phyloP scores from a whole-genome alignment of 2,113 vertebrate genomes.

The Archilochus colubris region DNA sequence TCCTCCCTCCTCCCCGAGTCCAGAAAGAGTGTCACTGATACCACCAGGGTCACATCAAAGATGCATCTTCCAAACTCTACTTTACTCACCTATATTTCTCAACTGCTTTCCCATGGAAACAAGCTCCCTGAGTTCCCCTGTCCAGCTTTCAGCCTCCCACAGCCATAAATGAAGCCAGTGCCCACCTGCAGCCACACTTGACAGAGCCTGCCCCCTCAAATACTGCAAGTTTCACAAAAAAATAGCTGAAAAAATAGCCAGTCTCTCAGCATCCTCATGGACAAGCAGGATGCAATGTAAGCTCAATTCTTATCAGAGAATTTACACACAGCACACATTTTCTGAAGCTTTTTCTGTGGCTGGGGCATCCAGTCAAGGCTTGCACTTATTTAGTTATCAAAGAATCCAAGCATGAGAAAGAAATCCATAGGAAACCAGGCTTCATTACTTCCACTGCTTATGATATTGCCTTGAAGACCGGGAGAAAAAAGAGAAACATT shows the following conservation, averaged over 20 bases:
- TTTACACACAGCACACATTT: neutral
- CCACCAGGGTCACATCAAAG: neutral
- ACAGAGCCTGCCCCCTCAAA: neutral
- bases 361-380: neutral
- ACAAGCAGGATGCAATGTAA: neutral
- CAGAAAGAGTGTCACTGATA: neutral
- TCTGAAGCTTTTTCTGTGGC: neutral
- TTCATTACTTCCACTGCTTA: conserved; percentile 28
- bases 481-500: neutral
- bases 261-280: neutral
- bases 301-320: neutral
- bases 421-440: conserved; percentile 40
- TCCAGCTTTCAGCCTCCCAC: neutral
- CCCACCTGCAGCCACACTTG: neutral
- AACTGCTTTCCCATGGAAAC: neutral
- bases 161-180: neutral
- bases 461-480: neutral
- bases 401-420: conserved; percentile 41
- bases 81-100: neutral
- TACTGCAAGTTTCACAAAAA: neutral
- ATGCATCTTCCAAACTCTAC: neutral
- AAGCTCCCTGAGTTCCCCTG: neutral
- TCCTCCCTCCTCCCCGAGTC: neutral
- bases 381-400: conserved; percentile 28
- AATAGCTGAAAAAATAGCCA: neutral